These are phyloP conservation scores for Australoheros scitulus DNA, from an alignment of 2,113 vertebrate genomes.

Conservation along the genomic window DNA sequence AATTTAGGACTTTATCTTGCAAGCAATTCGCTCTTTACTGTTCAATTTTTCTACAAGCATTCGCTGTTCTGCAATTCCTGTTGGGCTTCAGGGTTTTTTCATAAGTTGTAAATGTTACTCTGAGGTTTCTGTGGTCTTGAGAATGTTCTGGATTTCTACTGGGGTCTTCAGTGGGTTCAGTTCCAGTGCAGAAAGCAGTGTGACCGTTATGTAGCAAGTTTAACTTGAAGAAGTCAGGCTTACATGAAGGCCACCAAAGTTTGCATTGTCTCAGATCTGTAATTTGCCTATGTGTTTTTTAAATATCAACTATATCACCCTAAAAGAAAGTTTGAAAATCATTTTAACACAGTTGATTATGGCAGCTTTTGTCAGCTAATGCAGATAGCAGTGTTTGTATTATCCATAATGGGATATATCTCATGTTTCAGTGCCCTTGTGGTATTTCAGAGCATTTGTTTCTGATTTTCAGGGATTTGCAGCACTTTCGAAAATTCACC, in stretches of 20 bases:
- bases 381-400: not conserved
- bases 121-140: no score
- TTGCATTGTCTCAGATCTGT: not conserved
- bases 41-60: not conserved
- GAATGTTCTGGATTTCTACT: no score
- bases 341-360: not conserved
- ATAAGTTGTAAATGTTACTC: no score
- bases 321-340: not conserved
- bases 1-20: no score
- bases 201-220: no score
- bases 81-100: no score
- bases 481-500: no score
- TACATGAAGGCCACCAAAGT: not conserved
- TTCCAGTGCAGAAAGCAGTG: no score
- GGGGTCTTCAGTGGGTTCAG: no score
- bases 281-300: not conserved
- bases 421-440: not conserved
- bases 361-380: not conserved
- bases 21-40: not conserved
- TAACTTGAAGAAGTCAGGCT: no score
- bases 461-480: not conserved
- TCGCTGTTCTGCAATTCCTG: not conserved
- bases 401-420: not conserved
- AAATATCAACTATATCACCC: not conserved
- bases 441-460: not conserved